These are phyloP conservation scores for Actinia equina DNA, from an alignment of 64 coral and sea anemone genomes.

Conservation along the genomic window DNA sequence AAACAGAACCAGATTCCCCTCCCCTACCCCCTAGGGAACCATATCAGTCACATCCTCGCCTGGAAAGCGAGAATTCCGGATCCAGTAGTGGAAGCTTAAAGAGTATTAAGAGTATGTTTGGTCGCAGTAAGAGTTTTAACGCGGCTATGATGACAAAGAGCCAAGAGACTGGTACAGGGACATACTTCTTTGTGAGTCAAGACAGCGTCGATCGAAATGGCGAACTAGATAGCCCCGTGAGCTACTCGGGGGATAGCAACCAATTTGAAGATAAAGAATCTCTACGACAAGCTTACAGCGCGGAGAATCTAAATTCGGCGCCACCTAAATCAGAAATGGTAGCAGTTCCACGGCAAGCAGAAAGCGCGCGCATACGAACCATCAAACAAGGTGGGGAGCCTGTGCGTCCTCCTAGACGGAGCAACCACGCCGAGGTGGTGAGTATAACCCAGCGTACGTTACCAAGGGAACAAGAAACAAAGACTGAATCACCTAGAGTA, in stretches of 20 bases:
- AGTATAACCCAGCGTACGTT: not conserved
- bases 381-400: conserved; percentile 15
- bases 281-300: conserved; percentile 47
- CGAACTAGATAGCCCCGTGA: not conserved
- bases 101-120: conserved; percentile 63
- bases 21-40: conserved; percentile 19
- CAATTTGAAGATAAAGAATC: not conserved
- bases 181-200: conserved; percentile 7
- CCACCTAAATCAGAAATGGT: not conserved
- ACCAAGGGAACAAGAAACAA: not conserved
- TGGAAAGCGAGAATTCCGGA: not conserved
- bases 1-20: not conserved
- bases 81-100: conserved; percentile 27
- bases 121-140: conserved; percentile 62
- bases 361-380: not conserved
- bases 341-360: not conserved
- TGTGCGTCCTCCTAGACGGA: not conserved
- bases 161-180: conserved; percentile 34
- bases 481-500: not conserved
- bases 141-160: conserved; percentile 16
- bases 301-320: conserved; percentile 34
- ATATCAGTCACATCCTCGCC: conserved; percentile 47
- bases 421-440: not conserved
- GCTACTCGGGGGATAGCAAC: not conserved
- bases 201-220: conserved; percentile 2